A percentile compares a stretch with the other conserved stretches of the same genome.
These are phyloP conservation scores for Agrochola circellaris DNA, from an alignment of 2,888 invertebrate species.

Conservation along the genomic window DNA sequence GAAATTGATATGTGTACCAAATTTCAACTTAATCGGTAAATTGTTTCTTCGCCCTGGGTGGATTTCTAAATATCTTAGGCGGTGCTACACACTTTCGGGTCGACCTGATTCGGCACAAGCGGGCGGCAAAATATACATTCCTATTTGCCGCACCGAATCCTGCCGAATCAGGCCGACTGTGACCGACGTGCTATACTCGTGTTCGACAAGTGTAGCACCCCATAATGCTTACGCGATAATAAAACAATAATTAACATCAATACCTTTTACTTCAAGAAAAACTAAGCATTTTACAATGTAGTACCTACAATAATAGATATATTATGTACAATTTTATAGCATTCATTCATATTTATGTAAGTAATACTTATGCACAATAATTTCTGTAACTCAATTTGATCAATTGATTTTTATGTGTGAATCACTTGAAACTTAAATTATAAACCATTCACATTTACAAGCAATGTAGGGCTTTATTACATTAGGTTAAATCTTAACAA, in stretches of 20 bases:
- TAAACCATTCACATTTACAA: slow-evolving; percentile 39
- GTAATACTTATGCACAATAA: slow-evolving; percentile 64
- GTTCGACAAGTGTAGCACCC: no score
- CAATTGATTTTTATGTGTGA: slow-evolving; percentile 39
- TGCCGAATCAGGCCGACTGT: background rate
- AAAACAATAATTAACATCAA: slow-evolving; percentile 77
- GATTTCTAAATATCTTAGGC: background rate
- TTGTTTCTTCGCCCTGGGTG: background rate
- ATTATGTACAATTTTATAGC: slow-evolving; percentile 72
- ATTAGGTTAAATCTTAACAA: slow-evolving; percentile 47
- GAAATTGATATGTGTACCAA: no score
- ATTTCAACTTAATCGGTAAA: no score
- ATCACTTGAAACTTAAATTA: slow-evolving; percentile 54
- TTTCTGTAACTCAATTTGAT: slow-evolving; percentile 53
- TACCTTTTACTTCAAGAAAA: slow-evolving; percentile 85
- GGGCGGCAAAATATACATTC: background rate
- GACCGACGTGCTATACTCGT: no score
- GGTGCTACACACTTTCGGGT: background rate
- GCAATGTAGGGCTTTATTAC: slow-evolving; percentile 23
- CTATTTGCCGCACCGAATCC: background rate
- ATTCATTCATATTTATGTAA: slow-evolving; percentile 65
- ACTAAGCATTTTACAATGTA: slow-evolving; percentile 85
- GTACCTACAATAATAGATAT: slow-evolving; percentile 72
- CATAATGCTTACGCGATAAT: background rate
- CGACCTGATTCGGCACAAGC: background rate